phyloP scores from a whole-genome alignment of 2,888 invertebrate genomes.

The Xestia sexstrigata region DNA sequence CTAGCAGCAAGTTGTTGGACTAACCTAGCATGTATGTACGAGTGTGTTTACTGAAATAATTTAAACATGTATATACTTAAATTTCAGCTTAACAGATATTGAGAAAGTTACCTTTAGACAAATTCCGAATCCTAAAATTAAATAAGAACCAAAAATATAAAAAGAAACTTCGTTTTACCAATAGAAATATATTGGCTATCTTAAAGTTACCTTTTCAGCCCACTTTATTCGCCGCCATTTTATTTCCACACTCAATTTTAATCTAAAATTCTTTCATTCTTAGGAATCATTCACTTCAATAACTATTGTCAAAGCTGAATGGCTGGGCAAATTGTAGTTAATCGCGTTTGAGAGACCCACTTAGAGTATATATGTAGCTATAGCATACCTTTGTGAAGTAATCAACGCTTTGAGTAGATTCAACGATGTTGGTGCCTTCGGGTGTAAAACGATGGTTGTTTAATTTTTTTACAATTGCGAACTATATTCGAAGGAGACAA shows the following conservation, averaged over 20 bases:
- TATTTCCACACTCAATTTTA: conserved; percentile 38
- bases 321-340: conserved; percentile 58
- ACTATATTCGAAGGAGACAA: too few species aligned
- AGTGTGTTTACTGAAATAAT: background rate
- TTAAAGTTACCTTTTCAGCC: conserved; percentile 4
- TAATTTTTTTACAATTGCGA: background rate
- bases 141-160: background rate
- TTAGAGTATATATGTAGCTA: conserved; percentile 43
- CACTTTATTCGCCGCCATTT: conserved; percentile 17
- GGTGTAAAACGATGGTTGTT: background rate
- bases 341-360: conserved; percentile 53
- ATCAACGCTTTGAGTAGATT: conserved; percentile 45
- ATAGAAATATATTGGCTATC: conserved; percentile 1
- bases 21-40: background rate
- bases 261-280: conserved; percentile 50
- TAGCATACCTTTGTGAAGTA: conserved; percentile 48
- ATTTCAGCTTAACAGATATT: background rate
- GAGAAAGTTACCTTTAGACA: too few species aligned
- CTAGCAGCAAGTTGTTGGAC: background rate
- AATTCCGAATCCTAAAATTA: background rate
- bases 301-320: conserved; percentile 62
- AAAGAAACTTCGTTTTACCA: background rate
- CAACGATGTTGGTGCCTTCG: conserved; percentile 11
- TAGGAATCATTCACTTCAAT: conserved; percentile 53
- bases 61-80: too few species aligned